Conservation (phyloP, 2,113 vertebrate genomes). For the Mola mola region DNA sequence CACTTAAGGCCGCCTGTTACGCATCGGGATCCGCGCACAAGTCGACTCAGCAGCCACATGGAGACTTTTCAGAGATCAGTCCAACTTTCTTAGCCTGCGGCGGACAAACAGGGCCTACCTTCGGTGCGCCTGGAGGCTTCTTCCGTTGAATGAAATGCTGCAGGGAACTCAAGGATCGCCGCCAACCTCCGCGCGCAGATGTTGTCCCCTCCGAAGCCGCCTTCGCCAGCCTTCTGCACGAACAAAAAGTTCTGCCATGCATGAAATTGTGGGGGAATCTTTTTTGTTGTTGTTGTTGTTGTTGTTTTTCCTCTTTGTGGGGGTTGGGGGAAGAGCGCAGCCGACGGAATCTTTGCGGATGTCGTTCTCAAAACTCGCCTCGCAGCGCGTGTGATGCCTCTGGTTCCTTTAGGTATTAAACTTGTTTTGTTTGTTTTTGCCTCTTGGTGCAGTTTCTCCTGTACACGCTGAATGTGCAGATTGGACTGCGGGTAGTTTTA, state of each 20-base stretch:
- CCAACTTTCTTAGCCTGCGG: not conserved
- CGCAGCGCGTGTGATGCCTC: not conserved
- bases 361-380: slow-evolving; percentile 22
- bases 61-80: not conserved
- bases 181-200: slow-evolving; percentile 57
- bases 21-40: no score
- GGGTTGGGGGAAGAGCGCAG: slow-evolving; percentile 64
- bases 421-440: no score
- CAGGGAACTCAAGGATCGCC: not conserved
- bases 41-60: not conserved
- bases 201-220: slow-evolving; percentile 44
- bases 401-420: not conserved
- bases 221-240: slow-evolving; percentile 28
- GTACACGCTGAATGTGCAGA: not conserved
- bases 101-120: slow-evolving; percentile 27
- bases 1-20: not conserved
- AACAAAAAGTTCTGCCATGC: slow-evolving; percentile 79
- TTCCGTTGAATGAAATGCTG: slow-evolving; percentile 3
- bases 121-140: not conserved
- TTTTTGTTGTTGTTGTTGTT: slow-evolving; percentile 60
- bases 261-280: slow-evolving; percentile 78
- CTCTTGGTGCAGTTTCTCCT: not conserved
- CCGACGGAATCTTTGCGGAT: slow-evolving; percentile 31
- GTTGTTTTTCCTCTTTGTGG: slow-evolving; percentile 68
- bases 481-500: not conserved